Conservation (phyloP, 2,797 vertebrate genomes). For the Micromesistius poutassou region DNA sequence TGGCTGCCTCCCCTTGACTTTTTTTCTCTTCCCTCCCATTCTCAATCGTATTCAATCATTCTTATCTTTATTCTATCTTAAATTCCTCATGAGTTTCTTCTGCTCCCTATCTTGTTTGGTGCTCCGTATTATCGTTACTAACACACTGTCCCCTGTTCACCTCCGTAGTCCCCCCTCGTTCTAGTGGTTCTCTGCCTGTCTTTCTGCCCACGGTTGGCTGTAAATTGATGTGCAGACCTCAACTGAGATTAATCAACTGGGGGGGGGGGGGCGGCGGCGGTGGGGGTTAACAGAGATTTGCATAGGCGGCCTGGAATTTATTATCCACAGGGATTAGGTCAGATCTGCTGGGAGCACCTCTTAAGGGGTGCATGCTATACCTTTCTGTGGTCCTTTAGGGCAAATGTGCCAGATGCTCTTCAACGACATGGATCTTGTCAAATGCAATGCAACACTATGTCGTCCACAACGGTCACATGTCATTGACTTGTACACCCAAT, state of each 20-base stretch:
- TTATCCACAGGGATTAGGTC: slow-evolving; percentile 25
- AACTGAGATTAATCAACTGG: not conserved
- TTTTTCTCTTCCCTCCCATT: too few relatives aligned
- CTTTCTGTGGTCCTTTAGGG: not conserved
- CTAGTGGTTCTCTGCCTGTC: too few relatives aligned
- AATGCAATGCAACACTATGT: not conserved
- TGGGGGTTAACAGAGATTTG: slow-evolving; percentile 12
- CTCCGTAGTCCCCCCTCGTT: not conserved
- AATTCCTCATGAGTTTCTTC: not conserved
- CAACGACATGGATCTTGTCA: not conserved
- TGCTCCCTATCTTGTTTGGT: slow-evolving; percentile 5
- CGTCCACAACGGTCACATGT: not conserved
- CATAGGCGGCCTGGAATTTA: slow-evolving; percentile 5
- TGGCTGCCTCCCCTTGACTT: not conserved
- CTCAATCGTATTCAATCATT: not conserved
- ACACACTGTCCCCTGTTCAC: not conserved
- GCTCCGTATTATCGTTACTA: not conserved
- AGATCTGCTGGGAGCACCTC: not conserved
- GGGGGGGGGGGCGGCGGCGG: not conserved
- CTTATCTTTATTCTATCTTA: not conserved
- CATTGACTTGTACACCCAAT: not conserved
- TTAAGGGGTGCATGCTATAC: not conserved
- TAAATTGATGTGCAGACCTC: not conserved
- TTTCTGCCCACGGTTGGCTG: not conserved
- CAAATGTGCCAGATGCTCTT: not conserved